A percentile compares a stretch with the other conserved stretches of the same genome.
phyloP scores from a whole-genome alignment of 2,797 vertebrate species.

The Acrossocheilus fasciatus region DNA sequence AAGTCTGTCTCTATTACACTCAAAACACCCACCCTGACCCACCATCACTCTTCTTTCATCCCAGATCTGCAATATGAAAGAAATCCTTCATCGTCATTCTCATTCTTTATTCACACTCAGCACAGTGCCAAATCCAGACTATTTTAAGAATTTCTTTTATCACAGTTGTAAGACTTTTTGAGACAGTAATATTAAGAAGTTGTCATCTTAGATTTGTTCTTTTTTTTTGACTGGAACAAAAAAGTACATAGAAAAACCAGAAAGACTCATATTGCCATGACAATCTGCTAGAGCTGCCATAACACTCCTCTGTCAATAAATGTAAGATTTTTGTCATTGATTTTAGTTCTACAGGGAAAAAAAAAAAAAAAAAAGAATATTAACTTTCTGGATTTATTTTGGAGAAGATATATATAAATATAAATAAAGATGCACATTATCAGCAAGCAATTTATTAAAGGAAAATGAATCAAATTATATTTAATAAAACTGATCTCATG shows the following conservation, averaged over 20 bases:
- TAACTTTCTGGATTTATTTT: not conserved
- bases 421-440: not conserved
- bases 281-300: not conserved
- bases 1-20: slow-evolving; percentile 80
- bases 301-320: not conserved
- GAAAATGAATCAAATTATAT: not conserved
- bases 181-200: slow-evolving; percentile 55
- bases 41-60: slow-evolving; percentile 69
- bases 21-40: slow-evolving; percentile 73
- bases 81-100: slow-evolving; percentile 53
- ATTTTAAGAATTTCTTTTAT: slow-evolving; percentile 50
- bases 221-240: slow-evolving; percentile 16
- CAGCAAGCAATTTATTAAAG: slow-evolving; percentile 15
- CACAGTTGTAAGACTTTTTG: slow-evolving; percentile 40
- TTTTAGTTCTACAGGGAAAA: not conserved
- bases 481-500: slow-evolving; percentile 15
- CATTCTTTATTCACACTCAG: slow-evolving; percentile 64
- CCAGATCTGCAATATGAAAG: slow-evolving; percentile 70
- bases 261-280: not conserved
- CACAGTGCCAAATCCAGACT: slow-evolving; percentile 52
- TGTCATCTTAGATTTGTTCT: slow-evolving; percentile 57
- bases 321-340: not conserved
- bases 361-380: not conserved
- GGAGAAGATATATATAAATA: not conserved
- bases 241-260: not conserved